Conservation (phyloP, 2,888 invertebrate species). For the Melinaea marsaeus region DNA sequence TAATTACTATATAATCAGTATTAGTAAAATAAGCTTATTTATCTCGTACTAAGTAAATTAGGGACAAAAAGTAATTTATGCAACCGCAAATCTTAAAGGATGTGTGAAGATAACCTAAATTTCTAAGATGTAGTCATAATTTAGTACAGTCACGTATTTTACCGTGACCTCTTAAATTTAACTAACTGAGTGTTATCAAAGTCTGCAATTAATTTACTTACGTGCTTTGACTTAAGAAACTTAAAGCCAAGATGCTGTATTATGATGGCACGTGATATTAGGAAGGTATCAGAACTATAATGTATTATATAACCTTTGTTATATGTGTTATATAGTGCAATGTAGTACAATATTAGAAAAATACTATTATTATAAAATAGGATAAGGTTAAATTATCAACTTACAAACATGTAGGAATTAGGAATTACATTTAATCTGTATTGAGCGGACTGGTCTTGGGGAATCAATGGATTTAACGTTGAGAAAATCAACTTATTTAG, state of each 20-base stretch:
- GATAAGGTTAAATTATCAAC: no score
- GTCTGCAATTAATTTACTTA: conserved; percentile 59
- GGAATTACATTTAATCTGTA: no score
- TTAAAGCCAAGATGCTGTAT: conserved; percentile 2
- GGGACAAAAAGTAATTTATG: neutral
- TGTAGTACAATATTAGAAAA: no score
- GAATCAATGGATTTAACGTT: no score
- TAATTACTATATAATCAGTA: no score
- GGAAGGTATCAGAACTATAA: neutral
- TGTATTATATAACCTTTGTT: neutral
- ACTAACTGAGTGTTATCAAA: conserved; percentile 56
- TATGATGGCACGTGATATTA: neutral
- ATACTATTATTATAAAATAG: no score
- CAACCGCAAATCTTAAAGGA: conserved; percentile 17
- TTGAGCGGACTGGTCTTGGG: no score
- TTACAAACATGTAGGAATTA: no score
- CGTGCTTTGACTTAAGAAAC: conserved; percentile 45
- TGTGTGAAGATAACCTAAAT: conserved; percentile 31
- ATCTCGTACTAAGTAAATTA: neutral
- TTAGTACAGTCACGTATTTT: conserved; percentile 32
- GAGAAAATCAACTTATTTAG: no score
- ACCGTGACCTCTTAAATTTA: conserved; percentile 53
- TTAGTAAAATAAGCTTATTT: no score
- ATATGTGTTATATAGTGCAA: no score
- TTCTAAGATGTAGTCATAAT: conserved; percentile 28